These are phyloP conservation scores for Paraescarpia echinospica DNA, from an alignment of 1,140 invertebrate species.

Conservation along the genomic window DNA sequence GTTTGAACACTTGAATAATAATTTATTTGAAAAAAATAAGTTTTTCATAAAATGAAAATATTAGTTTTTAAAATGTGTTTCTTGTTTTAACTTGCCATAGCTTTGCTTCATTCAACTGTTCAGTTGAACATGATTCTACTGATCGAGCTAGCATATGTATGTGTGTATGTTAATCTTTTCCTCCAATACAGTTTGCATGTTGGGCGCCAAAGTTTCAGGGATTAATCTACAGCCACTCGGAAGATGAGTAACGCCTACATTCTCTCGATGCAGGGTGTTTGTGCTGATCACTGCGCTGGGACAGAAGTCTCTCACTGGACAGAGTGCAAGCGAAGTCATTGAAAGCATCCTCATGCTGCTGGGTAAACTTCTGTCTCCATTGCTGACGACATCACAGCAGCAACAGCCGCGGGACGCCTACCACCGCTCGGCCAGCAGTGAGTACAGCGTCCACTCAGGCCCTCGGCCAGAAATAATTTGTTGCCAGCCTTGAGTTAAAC, in stretches of 20 bases:
- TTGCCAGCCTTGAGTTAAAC: too few relatives aligned
- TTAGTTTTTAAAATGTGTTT: neutral
- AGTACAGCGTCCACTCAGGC: neutral
- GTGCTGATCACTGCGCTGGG: constrained; percentile 83
- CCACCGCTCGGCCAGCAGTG: neutral
- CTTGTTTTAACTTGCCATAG: neutral
- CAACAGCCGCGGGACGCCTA: neutral
- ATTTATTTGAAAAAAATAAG: too few relatives aligned
- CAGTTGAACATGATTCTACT: neutral
- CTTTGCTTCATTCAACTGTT: neutral
- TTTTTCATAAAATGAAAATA: neutral
- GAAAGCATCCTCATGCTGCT: constrained; percentile 54
- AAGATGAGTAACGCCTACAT: too few relatives aligned
- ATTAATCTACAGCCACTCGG: too few relatives aligned
- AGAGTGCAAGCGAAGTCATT: constrained; percentile 46
- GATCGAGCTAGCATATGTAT: too few relatives aligned
- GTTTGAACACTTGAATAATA: too few relatives aligned
- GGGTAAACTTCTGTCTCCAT: constrained; percentile 47
- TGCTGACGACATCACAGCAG: constrained; percentile 24
- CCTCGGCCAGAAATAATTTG: too few relatives aligned
- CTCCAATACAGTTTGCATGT: too few relatives aligned
- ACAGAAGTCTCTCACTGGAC: constrained; percentile 70
- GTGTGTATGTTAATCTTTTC: too few relatives aligned
- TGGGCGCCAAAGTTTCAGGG: too few relatives aligned
- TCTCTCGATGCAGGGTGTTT: constrained; percentile 71